phyloP scores from a whole-genome alignment of 2,888 invertebrate species.

The Dasypolia templi region DNA sequence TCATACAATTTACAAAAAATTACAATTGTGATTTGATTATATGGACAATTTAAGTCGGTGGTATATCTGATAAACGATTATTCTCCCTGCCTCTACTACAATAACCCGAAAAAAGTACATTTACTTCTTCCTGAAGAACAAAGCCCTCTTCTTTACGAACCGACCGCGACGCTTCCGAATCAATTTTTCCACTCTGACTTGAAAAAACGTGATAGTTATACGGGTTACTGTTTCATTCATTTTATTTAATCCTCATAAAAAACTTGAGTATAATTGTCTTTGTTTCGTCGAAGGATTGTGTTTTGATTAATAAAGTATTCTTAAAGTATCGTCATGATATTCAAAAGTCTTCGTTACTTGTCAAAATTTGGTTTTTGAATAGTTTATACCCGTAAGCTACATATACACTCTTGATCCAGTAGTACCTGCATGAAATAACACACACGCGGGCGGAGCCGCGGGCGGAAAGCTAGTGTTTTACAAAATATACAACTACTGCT shows the following conservation, averaged over 20 bases:
- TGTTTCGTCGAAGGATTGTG: background rate
- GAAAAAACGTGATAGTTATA: slow-evolving; percentile 18
- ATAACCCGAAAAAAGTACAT: slow-evolving; percentile 29
- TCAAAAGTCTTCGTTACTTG: background rate
- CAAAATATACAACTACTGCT: too few species aligned
- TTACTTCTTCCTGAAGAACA: slow-evolving; percentile 27
- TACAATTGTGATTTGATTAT: background rate
- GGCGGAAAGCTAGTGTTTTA: too few species aligned
- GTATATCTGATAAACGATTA: too few species aligned
- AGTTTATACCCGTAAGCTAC: too few species aligned
- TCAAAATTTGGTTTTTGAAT: too few species aligned
- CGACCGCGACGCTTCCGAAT: slow-evolving; percentile 44
- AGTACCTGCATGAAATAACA: too few species aligned
- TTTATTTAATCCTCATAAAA: slow-evolving; percentile 38
- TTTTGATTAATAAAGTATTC: background rate
- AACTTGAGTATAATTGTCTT: too few species aligned
- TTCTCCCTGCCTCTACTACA: background rate
- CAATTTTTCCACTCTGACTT: slow-evolving; percentile 46
- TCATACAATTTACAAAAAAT: background rate
- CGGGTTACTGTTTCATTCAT: slow-evolving; percentile 11
- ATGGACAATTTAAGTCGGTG: background rate
- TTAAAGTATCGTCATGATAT: background rate
- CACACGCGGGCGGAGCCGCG: too few species aligned
- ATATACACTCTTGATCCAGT: too few species aligned
- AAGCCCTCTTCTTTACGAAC: slow-evolving; percentile 27